Conservation (phyloP, 1,140 invertebrate species). For the Riptortus pedestris region DNA sequence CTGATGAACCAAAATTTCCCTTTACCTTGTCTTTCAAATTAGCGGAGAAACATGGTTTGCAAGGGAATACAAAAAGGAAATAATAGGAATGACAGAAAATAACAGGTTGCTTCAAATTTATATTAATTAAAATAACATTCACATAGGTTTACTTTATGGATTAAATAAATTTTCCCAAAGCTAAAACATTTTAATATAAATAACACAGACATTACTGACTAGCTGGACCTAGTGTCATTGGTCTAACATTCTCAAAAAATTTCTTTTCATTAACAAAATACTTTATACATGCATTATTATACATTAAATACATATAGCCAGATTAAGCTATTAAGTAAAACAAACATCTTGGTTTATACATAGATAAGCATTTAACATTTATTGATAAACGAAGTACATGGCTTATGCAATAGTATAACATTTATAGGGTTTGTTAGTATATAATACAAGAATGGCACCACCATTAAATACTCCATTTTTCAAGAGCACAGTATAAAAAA, state of each 20-base stretch:
- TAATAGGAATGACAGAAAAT: background rate
- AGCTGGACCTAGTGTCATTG: constrained; percentile 28
- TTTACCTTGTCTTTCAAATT: no score
- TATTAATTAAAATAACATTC: constrained; percentile 29
- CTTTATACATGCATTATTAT: constrained; percentile 15
- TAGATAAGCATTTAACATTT: constrained; percentile 6
- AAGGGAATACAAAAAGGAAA: no score
- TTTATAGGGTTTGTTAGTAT: no score
- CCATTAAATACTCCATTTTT: no score
- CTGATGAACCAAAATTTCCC: no score
- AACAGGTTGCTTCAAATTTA: constrained; percentile 19
- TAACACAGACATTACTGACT: constrained; percentile 30
- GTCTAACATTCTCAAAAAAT: constrained; percentile 22
- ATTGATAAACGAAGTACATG: background rate
- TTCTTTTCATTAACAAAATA: constrained; percentile 24
- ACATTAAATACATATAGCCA: constrained; percentile 20
- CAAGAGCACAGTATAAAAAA: no score
- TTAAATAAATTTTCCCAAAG: constrained; percentile 27
- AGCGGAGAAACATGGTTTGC: no score
- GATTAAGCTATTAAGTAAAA: background rate
- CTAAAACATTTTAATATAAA: constrained; percentile 27
- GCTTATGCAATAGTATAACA: no score
- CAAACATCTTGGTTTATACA: constrained; percentile 8
- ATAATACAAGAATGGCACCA: no score
- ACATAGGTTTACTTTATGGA: constrained; percentile 25